These are phyloP conservation scores for Lagria hirta DNA, from an alignment of 2,888 invertebrate species.

Conservation along the genomic window DNA sequence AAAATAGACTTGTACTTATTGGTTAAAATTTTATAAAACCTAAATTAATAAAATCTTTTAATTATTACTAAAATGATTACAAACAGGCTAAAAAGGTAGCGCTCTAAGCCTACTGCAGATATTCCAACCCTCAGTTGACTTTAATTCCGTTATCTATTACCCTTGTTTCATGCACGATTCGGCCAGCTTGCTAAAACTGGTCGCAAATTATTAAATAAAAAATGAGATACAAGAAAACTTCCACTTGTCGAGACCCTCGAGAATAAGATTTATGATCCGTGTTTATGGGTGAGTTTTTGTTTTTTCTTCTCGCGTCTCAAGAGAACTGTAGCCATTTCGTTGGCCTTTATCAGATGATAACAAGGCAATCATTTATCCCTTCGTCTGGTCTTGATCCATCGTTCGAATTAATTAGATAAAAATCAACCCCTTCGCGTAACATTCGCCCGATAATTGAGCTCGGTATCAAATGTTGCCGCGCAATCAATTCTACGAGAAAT, in stretches of 20 bases:
- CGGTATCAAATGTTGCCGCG: constrained; percentile 19
- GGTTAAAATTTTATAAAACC: no score
- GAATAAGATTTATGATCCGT: constrained; percentile 22
- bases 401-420: constrained; percentile 20
- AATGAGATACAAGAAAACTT: constrained; percentile 21
- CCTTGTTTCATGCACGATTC: constrained; percentile 6
- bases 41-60: no score
- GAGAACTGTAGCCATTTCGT: constrained; percentile 7
- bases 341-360: constrained; percentile 19
- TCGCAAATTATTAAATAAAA: constrained; percentile 22
- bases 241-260: constrained; percentile 20
- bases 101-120: no score
- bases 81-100: no score
- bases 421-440: constrained; percentile 6
- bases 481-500: constrained; percentile 18
- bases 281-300: constrained; percentile 20
- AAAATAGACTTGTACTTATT: no score
- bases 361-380: constrained; percentile 18
- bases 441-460: constrained; percentile 16
- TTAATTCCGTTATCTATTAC: no score
- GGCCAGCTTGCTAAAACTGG: constrained; percentile 6
- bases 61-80: no score
- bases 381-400: constrained; percentile 11
- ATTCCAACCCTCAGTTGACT: no score
- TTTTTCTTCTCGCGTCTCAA: constrained; percentile 13